Evolutionary conservation across 2,888 invertebrate species (phyloP).

Genomic region (Tachina grossa): DNA sequence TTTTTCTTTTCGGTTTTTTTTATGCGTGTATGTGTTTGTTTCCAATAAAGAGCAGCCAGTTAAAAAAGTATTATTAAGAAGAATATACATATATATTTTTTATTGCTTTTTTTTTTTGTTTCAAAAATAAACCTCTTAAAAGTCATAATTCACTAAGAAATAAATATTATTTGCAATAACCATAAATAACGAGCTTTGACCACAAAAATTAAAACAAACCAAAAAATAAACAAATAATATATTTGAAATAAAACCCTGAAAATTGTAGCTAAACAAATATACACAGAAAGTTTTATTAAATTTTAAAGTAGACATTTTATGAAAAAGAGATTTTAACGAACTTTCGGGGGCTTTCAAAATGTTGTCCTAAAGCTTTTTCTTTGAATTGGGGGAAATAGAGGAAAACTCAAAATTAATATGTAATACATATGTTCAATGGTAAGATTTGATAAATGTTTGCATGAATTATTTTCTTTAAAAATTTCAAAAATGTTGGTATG

Average conservation of each 20-base stretch:
- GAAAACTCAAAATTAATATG: no score
- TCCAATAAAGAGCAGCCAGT: constrained; percentile 36
- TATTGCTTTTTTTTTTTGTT: constrained; percentile 19
- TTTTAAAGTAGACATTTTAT: neutral
- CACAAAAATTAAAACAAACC: constrained; percentile 56
- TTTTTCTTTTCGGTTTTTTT: neutral
- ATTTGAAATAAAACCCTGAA: neutral
- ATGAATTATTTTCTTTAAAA: no score
- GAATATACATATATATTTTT: neutral
- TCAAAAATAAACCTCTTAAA: constrained; percentile 46
- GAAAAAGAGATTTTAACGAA: neutral
- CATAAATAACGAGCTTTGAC: constrained; percentile 73
- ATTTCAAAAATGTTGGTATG: no score
- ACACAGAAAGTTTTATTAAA: neutral
- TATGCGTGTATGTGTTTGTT: neutral
- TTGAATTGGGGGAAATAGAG: no score
- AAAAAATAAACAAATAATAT: constrained; percentile 43
- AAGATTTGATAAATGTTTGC: no score
- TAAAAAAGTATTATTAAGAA: constrained; percentile 23
- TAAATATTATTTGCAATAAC: constrained; percentile 73
- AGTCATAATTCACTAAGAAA: constrained; percentile 72
- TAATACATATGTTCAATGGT: no score
- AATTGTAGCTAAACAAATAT: constrained; percentile 22
- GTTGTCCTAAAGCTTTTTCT: neutral
- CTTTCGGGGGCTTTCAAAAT: no score